These are phyloP conservation scores for Anthophora plumipes DNA, from an alignment of 2,888 invertebrate species.

Conservation along the genomic window DNA sequence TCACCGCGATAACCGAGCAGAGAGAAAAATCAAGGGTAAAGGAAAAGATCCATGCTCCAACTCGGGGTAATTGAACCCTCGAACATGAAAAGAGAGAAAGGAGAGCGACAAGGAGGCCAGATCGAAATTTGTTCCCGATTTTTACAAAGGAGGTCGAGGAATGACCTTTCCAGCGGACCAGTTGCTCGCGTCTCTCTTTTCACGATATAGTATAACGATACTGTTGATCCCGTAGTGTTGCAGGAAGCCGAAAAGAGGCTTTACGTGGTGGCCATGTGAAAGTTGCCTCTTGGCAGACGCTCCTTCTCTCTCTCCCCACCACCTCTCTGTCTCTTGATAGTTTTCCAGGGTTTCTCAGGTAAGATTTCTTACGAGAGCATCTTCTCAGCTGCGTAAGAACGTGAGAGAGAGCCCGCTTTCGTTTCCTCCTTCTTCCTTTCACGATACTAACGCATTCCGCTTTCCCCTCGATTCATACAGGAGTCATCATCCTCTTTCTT, in stretches of 20 bases:
- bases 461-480: constrained; percentile 52
- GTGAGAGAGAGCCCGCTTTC: constrained; percentile 61
- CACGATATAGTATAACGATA: constrained; percentile 9
- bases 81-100: background rate
- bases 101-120: constrained; percentile 3
- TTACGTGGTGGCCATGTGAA: constrained; percentile 72
- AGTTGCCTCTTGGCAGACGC: constrained; percentile 77
- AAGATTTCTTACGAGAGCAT: constrained; percentile 63
- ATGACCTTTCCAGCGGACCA: constrained; percentile 76
- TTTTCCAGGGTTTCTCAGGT: constrained; percentile 60
- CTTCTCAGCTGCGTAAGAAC: constrained; percentile 62
- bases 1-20: background rate
- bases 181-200: constrained; percentile 30
- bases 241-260: constrained; percentile 49
- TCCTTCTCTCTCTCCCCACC: constrained; percentile 45
- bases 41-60: background rate
- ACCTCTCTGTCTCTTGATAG: constrained; percentile 24
- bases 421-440: constrained; percentile 60
- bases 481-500: constrained; percentile 6
- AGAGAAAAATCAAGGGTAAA: constrained; percentile 16
- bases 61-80: constrained; percentile 15
- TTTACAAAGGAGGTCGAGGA: constrained; percentile 76
- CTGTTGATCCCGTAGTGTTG: constrained; percentile 26
- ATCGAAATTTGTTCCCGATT: constrained; percentile 68
- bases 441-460: constrained; percentile 44